phyloP scores from a whole-genome alignment of 2,888 invertebrate species.

The Athalia rosae region DNA sequence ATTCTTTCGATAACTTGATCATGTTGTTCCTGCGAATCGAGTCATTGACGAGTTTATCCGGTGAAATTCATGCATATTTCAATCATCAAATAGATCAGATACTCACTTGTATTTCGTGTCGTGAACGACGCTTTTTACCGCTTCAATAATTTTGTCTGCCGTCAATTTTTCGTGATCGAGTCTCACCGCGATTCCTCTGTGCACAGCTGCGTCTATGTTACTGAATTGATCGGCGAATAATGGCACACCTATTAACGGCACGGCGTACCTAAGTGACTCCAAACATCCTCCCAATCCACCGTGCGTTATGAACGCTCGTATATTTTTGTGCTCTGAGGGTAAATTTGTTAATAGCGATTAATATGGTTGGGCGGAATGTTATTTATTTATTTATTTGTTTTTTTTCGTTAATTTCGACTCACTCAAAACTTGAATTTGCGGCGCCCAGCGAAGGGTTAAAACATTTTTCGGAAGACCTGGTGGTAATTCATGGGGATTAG shows the following conservation, averaged over 20 bases:
- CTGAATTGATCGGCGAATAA: slow-evolving; percentile 64
- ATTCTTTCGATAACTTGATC: slow-evolving; percentile 52
- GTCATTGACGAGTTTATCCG: background rate
- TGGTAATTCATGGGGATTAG: slow-evolving; percentile 22
- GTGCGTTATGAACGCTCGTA: slow-evolving; percentile 64
- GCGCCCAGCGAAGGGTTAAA: slow-evolving; percentile 6
- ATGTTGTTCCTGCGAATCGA: slow-evolving; percentile 53
- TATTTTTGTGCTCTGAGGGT: slow-evolving; percentile 63
- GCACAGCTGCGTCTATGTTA: slow-evolving; percentile 54
- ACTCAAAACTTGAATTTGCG: slow-evolving; percentile 25
- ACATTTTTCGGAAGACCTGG: slow-evolving; percentile 31
- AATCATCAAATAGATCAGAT: background rate
- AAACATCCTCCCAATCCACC: slow-evolving; percentile 65
- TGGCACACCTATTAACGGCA: slow-evolving; percentile 66
- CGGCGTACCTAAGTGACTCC: slow-evolving; percentile 61
- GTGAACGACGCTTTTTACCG: slow-evolving; percentile 54
- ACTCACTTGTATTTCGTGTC: slow-evolving; percentile 58
- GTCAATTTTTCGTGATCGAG: slow-evolving; percentile 54
- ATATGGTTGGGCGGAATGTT: too few relatives aligned
- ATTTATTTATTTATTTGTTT: background rate
- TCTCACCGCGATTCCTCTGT: slow-evolving; percentile 53
- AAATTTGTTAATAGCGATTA: background rate
- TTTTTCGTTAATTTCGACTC: background rate
- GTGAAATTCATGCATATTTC: background rate
- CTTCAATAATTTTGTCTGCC: slow-evolving; percentile 54